These are phyloP conservation scores for Halocaridina rubra DNA, from an alignment of 2,888 invertebrate species.

Conservation along the genomic window DNA sequence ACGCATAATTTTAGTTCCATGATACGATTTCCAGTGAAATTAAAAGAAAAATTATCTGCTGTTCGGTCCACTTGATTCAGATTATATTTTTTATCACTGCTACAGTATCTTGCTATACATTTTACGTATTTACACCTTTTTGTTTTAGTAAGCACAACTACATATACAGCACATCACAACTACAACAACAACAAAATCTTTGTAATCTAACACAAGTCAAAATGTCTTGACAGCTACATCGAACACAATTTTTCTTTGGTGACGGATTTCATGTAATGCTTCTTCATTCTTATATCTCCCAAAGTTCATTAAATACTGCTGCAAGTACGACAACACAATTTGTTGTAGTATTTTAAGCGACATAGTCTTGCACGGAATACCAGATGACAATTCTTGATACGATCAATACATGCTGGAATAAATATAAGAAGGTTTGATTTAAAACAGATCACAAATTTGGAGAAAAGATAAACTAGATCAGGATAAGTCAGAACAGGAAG, in stretches of 20 bases:
- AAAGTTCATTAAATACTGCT: neutral
- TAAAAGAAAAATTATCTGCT: no score
- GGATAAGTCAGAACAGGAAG: neutral
- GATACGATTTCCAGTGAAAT: no score
- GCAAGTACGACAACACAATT: conserved; percentile 59
- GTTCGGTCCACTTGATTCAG: no score
- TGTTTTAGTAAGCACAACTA: no score
- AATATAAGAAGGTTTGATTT: neutral
- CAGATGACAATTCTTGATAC: conserved; percentile 63
- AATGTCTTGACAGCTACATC: neutral
- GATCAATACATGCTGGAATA: conserved; percentile 51
- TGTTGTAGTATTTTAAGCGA: conserved; percentile 61
- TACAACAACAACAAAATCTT: no score
- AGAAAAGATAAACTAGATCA: neutral
- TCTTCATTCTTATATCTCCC: neutral
- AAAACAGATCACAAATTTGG: neutral
- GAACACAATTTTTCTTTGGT: neutral
- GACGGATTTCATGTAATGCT: neutral
- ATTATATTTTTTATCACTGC: no score
- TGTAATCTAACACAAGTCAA: no score
- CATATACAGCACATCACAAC: no score
- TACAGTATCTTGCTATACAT: no score
- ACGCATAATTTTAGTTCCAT: no score
- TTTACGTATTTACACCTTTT: no score
- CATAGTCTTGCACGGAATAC: conserved; percentile 62